phyloP scores from a whole-genome alignment of 2,113 vertebrate genomes.

The Calyptommatus sinebrachiatus region DNA sequence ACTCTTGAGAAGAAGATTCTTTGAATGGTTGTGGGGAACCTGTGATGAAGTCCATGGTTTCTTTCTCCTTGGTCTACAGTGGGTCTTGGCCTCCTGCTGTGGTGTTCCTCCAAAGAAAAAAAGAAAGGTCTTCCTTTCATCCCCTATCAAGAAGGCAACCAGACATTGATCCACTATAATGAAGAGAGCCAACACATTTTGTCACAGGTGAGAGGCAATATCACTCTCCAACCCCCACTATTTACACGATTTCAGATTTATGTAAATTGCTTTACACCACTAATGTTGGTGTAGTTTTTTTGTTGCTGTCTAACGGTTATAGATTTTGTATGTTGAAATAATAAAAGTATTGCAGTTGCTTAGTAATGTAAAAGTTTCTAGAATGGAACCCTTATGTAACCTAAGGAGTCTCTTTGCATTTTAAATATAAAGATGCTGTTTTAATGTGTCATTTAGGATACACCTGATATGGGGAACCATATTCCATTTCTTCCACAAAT shows the following conservation, averaged over 20 bases:
- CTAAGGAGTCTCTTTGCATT: too few relatives aligned
- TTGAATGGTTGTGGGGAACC: background rate
- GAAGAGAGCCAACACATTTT: slow-evolving; percentile 40
- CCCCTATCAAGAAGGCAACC: slow-evolving; percentile 28
- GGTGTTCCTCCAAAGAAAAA: accelerated
- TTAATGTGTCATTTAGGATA: slow-evolving; percentile 25
- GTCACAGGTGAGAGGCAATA: slow-evolving; percentile 35
- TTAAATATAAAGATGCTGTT: background rate
- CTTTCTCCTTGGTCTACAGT: slow-evolving; percentile 9
- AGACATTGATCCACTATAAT: slow-evolving; percentile 58
- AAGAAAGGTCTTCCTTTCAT: background rate
- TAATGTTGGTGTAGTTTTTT: too few relatives aligned
- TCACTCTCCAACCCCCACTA: background rate
- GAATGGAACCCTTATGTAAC: too few relatives aligned
- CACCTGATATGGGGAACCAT: background rate
- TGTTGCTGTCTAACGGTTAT: too few relatives aligned
- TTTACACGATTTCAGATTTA: too few relatives aligned
- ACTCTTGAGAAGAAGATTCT: background rate
- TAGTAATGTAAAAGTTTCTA: too few relatives aligned
- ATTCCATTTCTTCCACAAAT: background rate
- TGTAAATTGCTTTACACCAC: too few relatives aligned
- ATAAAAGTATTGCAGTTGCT: too few relatives aligned
- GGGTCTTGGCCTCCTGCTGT: slow-evolving; percentile 35
- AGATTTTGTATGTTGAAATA: too few relatives aligned
- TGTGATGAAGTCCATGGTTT: background rate